A percentile compares a stretch with the other conserved stretches of the same genome.
These are phyloP conservation scores for Chrysolina oricalcia DNA, from an alignment of 2,888 invertebrate genomes.

Conservation along the genomic window DNA sequence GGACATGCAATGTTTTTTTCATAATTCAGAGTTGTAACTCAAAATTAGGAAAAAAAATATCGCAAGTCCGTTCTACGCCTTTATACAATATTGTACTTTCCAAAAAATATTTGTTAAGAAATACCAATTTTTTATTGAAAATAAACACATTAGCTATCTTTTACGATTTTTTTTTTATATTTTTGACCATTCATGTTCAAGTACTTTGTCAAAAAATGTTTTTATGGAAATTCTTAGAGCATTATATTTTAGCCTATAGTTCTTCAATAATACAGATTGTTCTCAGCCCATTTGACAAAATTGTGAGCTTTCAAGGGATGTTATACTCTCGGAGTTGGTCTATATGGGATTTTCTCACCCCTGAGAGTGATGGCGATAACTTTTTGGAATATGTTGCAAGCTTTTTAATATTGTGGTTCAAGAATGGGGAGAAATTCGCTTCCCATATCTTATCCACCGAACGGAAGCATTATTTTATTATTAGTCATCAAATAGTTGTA, in stretches of 20 bases:
- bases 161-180: too few species aligned
- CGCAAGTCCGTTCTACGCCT: too few species aligned
- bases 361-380: constrained; percentile 11
- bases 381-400: constrained; percentile 1
- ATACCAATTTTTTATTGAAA: too few species aligned
- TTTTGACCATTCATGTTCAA: too few species aligned
- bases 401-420: background rate
- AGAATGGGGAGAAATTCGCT: background rate
- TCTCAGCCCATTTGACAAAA: background rate
- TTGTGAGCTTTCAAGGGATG: constrained; percentile 2
- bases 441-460: background rate
- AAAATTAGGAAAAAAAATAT: too few species aligned
- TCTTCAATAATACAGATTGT: background rate
- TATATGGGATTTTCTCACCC: constrained; percentile 19
- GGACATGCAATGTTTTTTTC: too few species aligned
- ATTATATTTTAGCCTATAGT: background rate
- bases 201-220: too few species aligned
- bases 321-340: constrained; percentile 10
- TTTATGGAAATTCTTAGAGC: too few species aligned
- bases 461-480: background rate
- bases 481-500: background rate
- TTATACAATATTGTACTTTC: too few species aligned
- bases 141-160: too few species aligned
- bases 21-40: too few species aligned
- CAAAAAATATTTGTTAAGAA: too few species aligned